Conservation (phyloP, 2,888 invertebrate genomes). For the Pimpla rufipes region DNA sequence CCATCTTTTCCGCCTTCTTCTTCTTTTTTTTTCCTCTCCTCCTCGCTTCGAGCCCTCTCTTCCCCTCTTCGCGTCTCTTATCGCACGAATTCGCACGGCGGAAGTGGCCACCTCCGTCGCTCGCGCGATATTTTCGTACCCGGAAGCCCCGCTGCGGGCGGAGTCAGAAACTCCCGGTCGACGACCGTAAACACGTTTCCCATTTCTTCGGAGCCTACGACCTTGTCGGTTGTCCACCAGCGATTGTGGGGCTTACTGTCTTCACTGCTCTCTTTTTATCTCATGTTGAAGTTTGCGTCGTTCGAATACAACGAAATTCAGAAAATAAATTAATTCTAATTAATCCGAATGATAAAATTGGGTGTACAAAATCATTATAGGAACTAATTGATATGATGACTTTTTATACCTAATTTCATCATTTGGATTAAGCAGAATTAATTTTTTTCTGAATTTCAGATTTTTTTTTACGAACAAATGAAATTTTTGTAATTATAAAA, state of each 20-base stretch:
- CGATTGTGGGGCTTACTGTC: too few species aligned
- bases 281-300: too few species aligned
- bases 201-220: slow-evolving; percentile 26
- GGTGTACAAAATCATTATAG: too few species aligned
- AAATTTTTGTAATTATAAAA: too few species aligned
- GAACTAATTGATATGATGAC: too few species aligned
- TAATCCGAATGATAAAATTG: too few species aligned
- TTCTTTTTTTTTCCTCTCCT: slow-evolving; percentile 26
- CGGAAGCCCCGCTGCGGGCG: slow-evolving; percentile 55
- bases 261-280: not conserved
- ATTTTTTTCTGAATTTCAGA: too few species aligned
- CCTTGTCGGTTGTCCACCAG: slow-evolving; percentile 18
- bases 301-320: too few species aligned
- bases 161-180: slow-evolving; percentile 48
- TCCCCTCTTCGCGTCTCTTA: slow-evolving; percentile 25
- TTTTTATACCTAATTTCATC: too few species aligned
- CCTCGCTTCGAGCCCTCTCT: not conserved
- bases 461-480: not conserved
- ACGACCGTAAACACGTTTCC: slow-evolving; percentile 45
- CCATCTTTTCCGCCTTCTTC: slow-evolving; percentile 5
- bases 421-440: too few species aligned
- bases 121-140: slow-evolving; percentile 63
- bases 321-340: too few species aligned
- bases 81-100: slow-evolving; percentile 50
- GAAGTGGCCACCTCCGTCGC: slow-evolving; percentile 55